Percentiles rank a stretch among this genome's conserved stretches.
Conservation (phyloP, 2,888 invertebrate genomes). For the Balanococcus diminutus region DNA sequence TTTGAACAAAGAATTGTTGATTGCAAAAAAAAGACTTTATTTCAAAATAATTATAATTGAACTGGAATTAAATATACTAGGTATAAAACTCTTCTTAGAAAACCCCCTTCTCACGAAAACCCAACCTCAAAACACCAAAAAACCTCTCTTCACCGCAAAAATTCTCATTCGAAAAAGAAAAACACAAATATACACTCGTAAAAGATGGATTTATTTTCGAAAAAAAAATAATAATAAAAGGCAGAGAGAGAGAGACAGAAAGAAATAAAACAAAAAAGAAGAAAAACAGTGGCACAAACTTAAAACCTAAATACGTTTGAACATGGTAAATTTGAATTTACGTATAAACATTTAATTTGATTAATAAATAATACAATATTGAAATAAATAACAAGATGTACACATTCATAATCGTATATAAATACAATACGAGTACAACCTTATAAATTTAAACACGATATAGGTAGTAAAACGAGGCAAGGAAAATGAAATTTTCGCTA, state of each 20-base stretch:
- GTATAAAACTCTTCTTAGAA: too few relatives aligned
- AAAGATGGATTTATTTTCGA: constrained; percentile 16
- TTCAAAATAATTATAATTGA: too few relatives aligned
- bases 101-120: too few relatives aligned
- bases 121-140: too few relatives aligned
- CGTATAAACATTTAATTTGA: constrained; percentile 50
- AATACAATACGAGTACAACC: constrained; percentile 33
- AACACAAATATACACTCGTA: constrained; percentile 4
- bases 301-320: constrained; percentile 44
- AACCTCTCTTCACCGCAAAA: too few relatives aligned
- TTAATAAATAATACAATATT: constrained; percentile 52
- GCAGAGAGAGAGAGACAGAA: constrained; percentile 3
- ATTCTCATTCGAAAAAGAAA: background rate
- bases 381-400: constrained; percentile 48
- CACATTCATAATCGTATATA: background rate
- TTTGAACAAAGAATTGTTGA: too few relatives aligned
- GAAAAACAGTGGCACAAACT: constrained; percentile 55
- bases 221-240: constrained; percentile 33
- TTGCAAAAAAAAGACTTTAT: too few relatives aligned
- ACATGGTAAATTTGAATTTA: constrained; percentile 53
- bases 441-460: background rate
- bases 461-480: constrained; percentile 16
- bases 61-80: too few relatives aligned
- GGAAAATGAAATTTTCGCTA: constrained; percentile 19
- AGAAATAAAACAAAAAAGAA: too few relatives aligned